These are phyloP conservation scores for Phocides pigmalion DNA, from an alignment of 1,140 invertebrate genomes.

Conservation along the genomic window DNA sequence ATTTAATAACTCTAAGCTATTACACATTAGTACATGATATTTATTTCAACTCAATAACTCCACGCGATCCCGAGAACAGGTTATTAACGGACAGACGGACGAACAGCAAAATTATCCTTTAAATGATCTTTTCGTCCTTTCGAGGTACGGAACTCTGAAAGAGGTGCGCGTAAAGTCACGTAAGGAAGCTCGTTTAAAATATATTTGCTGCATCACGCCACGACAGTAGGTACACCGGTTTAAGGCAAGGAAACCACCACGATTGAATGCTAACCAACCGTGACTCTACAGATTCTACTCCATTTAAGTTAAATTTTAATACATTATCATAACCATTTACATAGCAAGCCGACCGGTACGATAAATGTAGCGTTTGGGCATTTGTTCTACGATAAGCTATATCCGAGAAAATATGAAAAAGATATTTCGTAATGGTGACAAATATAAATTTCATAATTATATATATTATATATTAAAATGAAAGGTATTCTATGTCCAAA, in stretches of 20 bases:
- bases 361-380: conserved; percentile 50
- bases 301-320: conserved; percentile 76
- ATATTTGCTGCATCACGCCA: conserved; percentile 65
- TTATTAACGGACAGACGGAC: no score
- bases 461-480: no score
- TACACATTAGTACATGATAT: no score
- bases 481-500: no score
- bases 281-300: conserved; percentile 78
- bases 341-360: conserved; percentile 64
- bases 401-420: neutral
- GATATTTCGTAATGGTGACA: no score
- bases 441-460: no score
- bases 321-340: conserved; percentile 82
- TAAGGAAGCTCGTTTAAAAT: conserved; percentile 25
- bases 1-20: no score
- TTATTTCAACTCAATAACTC: no score
- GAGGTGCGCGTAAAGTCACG: neutral
- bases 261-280: conserved; percentile 63
- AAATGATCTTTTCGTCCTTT: no score
- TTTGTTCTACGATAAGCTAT: neutral
- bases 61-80: no score
- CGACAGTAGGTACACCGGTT: conserved; percentile 55
- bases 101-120: no score
- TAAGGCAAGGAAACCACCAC: conserved; percentile 49
- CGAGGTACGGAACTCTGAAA: neutral